Evolutionary conservation across 2,888 invertebrate genomes (phyloP), one percentile per base, ranked within the genome.

Genomic region (Pyrrhopygopsis socrates): DNA sequence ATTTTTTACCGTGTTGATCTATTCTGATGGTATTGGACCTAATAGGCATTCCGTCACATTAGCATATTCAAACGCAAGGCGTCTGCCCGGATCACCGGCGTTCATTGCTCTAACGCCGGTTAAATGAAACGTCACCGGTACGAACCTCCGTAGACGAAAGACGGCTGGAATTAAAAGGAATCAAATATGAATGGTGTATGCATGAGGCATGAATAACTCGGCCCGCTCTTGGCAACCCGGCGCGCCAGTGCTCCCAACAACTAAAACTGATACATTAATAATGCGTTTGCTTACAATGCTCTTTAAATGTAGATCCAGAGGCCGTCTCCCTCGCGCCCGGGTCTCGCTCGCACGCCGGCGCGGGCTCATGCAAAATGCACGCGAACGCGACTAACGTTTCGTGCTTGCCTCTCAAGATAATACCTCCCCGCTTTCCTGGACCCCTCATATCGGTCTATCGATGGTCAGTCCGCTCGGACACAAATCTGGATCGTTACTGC

Each of bases 251-350:
- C 97, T 97, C 96, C 97, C 96, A 96, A 97, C 97, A 97, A 97
- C 98, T 98, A 97, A 97, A 98, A 97, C 97, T 97, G 97, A 96
- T 98, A 97, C 98, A 98, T 98, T 98, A 97, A 97, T 98, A 98
- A 98, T 98, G 96, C 96, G 96, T 96, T 97, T 98, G 97, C 97
- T 98, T 98, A 97, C 98, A 97, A 98, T 98, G 97, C 97, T 97
- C 98, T 98, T 97, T 97, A 98, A 98, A 97, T 98, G 98, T 98
- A 97, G 97, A 97, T 97, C 96, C 96, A 96, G 94, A 95, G 96
- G 94, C 92, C 91, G 95, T 97, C 97, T 93, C 95, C 96, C 95
- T 87, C 92, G 87, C 93, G 76, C 73, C 89, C 88, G 92, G 73
- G 13, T 95, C 96, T 95, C 96, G 89, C 96, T 95, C 95, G 77